Conservation (phyloP, 2,797 vertebrate species). For the Phataginus tricuspis region DNA sequence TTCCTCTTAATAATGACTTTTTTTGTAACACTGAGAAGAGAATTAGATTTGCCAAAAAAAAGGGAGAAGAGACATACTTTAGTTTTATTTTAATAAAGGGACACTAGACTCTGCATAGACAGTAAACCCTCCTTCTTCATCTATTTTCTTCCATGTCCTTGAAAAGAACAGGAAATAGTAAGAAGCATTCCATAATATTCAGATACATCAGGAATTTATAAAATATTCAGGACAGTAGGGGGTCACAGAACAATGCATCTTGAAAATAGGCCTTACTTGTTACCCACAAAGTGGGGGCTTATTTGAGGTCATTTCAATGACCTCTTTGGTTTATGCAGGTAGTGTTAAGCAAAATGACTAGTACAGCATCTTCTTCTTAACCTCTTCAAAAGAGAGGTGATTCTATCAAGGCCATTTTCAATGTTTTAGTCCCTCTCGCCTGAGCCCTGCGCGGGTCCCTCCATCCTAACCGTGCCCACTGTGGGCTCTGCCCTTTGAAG, state of each 20-base stretch:
- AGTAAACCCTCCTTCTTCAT: background rate
- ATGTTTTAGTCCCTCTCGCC: background rate
- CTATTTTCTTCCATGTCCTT: constrained; percentile 8
- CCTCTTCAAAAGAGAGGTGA: background rate
- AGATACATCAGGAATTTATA: background rate
- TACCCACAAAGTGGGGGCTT: background rate
- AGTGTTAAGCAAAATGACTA: constrained; percentile 35
- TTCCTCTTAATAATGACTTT: background rate
- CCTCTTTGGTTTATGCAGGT: background rate
- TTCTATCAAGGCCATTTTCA: background rate
- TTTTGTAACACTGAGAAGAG: background rate
- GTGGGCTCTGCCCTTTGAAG: background rate
- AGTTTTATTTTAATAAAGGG: background rate
- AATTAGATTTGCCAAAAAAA: background rate
- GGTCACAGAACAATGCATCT: background rate
- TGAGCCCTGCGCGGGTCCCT: background rate
- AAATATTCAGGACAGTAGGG: background rate
- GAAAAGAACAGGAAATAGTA: background rate
- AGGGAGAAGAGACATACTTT: background rate
- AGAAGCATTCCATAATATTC: background rate
- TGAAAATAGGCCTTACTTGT: constrained; percentile 32
- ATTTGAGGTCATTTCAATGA: background rate
- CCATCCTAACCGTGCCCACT: background rate
- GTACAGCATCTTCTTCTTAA: background rate
- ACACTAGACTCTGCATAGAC: background rate